These are phyloP conservation scores for Meghimatium bilineatum DNA, from an alignment of 2,888 invertebrate genomes.

Conservation along the genomic window DNA sequence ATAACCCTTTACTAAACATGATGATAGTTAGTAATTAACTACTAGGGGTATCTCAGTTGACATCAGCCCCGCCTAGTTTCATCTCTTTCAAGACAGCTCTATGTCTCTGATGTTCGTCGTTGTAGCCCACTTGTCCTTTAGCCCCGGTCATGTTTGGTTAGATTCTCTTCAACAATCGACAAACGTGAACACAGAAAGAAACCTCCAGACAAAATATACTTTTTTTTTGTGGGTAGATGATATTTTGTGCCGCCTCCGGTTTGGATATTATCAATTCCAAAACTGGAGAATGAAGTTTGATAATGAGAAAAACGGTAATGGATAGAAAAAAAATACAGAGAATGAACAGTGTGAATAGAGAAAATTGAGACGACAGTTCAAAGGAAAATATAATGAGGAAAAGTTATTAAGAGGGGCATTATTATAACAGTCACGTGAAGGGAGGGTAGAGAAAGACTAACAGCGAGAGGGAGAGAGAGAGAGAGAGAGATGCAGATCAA, in stretches of 20 bases:
- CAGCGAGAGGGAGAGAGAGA: not conserved
- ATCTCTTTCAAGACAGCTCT: not conserved
- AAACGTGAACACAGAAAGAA: constrained; percentile 15
- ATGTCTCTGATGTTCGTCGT: not conserved
- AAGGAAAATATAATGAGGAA: not conserved
- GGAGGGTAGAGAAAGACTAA: no score
- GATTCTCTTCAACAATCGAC: not conserved
- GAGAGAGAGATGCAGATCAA: not conserved
- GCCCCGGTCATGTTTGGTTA: not conserved
- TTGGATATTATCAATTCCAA: not conserved
- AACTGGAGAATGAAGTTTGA: not conserved
- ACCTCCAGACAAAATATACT: constrained; percentile 13
- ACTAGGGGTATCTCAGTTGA: not conserved
- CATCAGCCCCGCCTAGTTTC: not conserved
- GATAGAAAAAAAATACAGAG: not conserved
- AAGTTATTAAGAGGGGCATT: not conserved
- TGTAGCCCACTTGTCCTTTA: constrained; percentile 1
- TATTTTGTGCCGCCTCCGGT: constrained; percentile 13
- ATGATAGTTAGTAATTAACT: not conserved
- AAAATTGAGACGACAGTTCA: not conserved
- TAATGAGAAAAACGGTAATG: not conserved
- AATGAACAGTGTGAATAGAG: not conserved
- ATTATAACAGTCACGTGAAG: no score
- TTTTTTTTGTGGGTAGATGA: not conserved
- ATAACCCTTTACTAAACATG: no score